phyloP scores from a whole-genome alignment of 1,140 invertebrate species.

The Cotesia glomerata region DNA sequence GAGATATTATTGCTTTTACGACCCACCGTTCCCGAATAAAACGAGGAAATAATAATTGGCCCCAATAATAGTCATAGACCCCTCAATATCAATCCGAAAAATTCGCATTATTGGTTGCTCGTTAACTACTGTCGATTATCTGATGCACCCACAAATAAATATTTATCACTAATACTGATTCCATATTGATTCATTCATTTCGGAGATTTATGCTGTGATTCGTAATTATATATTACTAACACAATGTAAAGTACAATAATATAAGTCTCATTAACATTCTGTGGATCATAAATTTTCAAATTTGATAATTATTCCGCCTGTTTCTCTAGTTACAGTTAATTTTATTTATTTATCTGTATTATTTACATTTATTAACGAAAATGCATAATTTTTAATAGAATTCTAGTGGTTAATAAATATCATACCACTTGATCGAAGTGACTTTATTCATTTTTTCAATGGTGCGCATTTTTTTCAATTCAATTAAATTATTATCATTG shows the following conservation, averaged over 20 bases:
- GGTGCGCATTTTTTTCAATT: neutral
- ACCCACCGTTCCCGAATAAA: conserved; percentile 35
- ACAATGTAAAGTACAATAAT: no score
- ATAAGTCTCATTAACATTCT: no score
- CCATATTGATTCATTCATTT: neutral
- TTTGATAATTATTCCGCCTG: no score
- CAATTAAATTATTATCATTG: conserved; percentile 19
- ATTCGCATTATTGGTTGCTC: conserved; percentile 18
- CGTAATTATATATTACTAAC: no score
- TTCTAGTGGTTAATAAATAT: neutral
- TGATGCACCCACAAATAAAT: neutral
- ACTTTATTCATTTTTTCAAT: neutral
- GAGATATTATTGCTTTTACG: conserved; percentile 48
- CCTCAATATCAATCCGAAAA: neutral
- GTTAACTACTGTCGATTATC: neutral
- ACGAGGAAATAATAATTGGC: conserved; percentile 40
- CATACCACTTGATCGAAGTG: neutral
- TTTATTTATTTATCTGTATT: no score
- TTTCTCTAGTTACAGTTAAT: no score
- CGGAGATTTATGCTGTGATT: neutral
- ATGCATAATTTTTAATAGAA: no score
- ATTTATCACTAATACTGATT: neutral
- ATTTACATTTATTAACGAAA: no score
- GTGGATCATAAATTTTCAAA: no score
- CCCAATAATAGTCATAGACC: neutral